Base-by-base conservation (phyloP, 2,888 invertebrate species). In the Tachina grossa region DNA sequence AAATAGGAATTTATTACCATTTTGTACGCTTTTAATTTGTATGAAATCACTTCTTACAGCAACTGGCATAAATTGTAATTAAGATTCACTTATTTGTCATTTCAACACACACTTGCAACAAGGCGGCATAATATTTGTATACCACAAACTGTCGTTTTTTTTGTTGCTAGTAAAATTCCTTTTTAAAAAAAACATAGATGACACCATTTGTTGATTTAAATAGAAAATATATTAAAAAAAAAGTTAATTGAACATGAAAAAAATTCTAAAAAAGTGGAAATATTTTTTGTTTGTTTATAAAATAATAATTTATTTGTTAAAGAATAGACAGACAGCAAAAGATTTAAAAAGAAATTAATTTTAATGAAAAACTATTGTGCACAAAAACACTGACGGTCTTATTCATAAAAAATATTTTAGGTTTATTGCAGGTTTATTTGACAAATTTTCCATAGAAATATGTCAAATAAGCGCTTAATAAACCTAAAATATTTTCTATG, bases 31-130 rank as follows among this genome's bases (percentile, higher is more conserved):
- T 19, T 72, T 2, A 59, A 51, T 57, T 82, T 74, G 47, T 41
- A 13, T 66, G 47, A 79, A 85, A 85, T 85, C 75, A 85, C 71
- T 81, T 72, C 66, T 74, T 19, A 39, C 45, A 71, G 68, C 61
- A 55, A 22, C 45, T 77, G 69, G 51, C 71, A 81, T 71, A 79
- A 78, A 85, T 78, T 79, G 75, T 76, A 76, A 79, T 83, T 75
- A 69, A 75, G 53, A 82, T 75, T 85, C 78, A 75, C 71, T 83
- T 61, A 68, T 59, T 61, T 71, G 45, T 51, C 76, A 76, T 83
- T 78, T 31, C 31, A 47, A 74, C 55, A 57, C 9, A 65, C 74
- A 78, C 74, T 71, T 66, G 53, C 43, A 45, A 41, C 13, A 55
- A 76, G 80, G 72, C 84, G 84, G 71, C 76, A 61, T 66, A n/a